phyloP scores from a whole-genome alignment of 2,888 invertebrate genomes.

The Tipula lateralis region DNA sequence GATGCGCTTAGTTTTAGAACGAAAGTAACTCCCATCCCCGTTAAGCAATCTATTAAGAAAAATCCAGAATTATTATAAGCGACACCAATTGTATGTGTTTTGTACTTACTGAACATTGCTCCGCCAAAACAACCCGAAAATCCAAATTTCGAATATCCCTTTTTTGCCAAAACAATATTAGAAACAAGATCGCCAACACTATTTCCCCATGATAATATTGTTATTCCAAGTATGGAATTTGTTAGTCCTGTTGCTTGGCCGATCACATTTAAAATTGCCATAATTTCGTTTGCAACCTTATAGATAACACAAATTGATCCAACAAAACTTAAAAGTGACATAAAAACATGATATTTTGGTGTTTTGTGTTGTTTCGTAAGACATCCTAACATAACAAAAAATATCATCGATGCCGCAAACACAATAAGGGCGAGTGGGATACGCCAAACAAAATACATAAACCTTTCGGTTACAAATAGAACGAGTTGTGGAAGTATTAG shows the following conservation, averaged over 20 bases:
- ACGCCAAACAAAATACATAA: accelerated
- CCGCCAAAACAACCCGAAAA: slow-evolving; percentile 65
- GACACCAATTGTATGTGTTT: no score
- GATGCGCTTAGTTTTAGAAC: slow-evolving; percentile 39
- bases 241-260: slow-evolving; percentile 56
- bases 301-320: slow-evolving; percentile 55
- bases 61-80: no score
- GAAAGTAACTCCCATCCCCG: slow-evolving; percentile 50
- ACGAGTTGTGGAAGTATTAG: slow-evolving; percentile 46
- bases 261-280: slow-evolving; percentile 53
- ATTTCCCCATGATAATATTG: slow-evolving; percentile 63
- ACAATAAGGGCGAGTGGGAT: neutral
- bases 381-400: slow-evolving; percentile 32
- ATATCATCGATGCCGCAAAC: neutral
- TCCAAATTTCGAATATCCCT: slow-evolving; percentile 61
- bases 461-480: neutral
- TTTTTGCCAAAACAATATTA: slow-evolving; percentile 56
- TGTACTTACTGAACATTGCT: slow-evolving; percentile 56
- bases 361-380: slow-evolving; percentile 36
- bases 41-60: slow-evolving; percentile 41
- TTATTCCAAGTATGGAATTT: slow-evolving; percentile 58
- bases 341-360: slow-evolving; percentile 40
- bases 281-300: slow-evolving; percentile 57
- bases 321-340: slow-evolving; percentile 37
- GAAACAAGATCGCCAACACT: slow-evolving; percentile 53